These are phyloP conservation scores for Drosophila peninsularis DNA, from an alignment of 2,888 invertebrate species.

Conservation along the genomic window DNA sequence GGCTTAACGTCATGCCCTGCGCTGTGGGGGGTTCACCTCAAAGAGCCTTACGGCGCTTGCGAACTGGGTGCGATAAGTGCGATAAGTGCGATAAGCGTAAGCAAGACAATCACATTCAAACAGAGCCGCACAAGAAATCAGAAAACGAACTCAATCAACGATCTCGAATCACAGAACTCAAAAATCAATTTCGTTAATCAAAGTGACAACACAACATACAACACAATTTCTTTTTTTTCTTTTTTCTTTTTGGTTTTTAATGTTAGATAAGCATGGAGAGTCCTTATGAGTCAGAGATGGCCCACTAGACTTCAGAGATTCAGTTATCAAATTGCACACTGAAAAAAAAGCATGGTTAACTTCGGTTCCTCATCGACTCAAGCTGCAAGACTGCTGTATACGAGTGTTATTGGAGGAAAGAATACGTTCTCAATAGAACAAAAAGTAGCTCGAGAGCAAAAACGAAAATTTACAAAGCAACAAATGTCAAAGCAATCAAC, in stretches of 20 bases:
- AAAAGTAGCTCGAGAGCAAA: neutral
- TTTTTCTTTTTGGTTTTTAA: neutral
- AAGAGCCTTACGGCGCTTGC: conserved; percentile 26
- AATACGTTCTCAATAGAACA: neutral
- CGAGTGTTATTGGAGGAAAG: neutral
- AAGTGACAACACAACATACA: conserved; percentile 1
- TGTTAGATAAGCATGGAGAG: conserved; percentile 2
- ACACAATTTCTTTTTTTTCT: neutral
- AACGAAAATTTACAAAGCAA: conserved; percentile 4
- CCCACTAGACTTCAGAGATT: neutral
- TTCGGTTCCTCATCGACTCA: neutral
- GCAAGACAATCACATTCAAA: conserved; percentile 24
- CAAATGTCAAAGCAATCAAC: neutral
- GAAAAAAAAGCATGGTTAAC: conserved; percentile 9
- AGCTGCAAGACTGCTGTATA: neutral
- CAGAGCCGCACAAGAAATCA: conserved; percentile 8
- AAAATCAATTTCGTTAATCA: conserved; percentile 3
- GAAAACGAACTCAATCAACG: conserved; percentile 1
- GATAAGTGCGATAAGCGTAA: conserved; percentile 48
- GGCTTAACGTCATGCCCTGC: conserved; percentile 22
- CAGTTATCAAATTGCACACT: conserved; percentile 7
- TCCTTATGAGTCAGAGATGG: neutral
- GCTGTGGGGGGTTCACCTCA: conserved; percentile 31
- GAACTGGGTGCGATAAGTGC: conserved; percentile 57
- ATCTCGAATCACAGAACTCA: neutral